A percentile compares a stretch with the other conserved stretches of the same genome.
These are phyloP conservation scores for Urosaurus nigricauda DNA, from an alignment of 2,797 vertebrate species.

Conservation along the genomic window DNA sequence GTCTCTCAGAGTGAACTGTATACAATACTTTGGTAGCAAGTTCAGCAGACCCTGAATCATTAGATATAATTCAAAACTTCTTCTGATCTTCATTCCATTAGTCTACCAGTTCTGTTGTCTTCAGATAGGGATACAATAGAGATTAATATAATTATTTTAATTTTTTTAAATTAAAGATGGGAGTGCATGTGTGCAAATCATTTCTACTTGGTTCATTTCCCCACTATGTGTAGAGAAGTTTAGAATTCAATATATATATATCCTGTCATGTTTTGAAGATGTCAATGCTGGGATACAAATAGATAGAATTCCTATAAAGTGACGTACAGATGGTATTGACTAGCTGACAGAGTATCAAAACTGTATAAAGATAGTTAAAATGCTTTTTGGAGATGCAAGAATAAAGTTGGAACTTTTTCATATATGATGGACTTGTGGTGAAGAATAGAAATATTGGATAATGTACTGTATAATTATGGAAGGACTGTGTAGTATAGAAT, in stretches of 20 bases:
- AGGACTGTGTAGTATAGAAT: too few species aligned
- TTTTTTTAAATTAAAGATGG: background rate
- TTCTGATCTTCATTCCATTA: background rate
- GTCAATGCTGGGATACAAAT: background rate
- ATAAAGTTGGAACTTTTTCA: too few species aligned
- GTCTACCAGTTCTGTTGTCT: background rate
- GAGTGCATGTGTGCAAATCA: background rate
- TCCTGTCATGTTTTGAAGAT: background rate
- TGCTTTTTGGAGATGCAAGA: too few species aligned
- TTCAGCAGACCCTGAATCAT: background rate
- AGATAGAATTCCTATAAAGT: too few species aligned
- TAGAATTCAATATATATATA: background rate
- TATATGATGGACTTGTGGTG: too few species aligned
- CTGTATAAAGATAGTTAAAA: too few species aligned
- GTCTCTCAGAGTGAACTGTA: background rate
- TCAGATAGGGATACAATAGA: too few species aligned
- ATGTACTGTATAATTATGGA: too few species aligned
- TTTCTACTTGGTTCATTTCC: background rate
- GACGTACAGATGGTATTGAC: too few species aligned
- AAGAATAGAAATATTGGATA: too few species aligned
- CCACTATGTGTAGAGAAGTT: background rate
- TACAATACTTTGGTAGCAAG: background rate
- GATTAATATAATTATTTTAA: background rate
- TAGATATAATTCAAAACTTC: background rate
- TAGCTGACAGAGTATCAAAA: too few species aligned